Evolutionary conservation across 2,113 vertebrate species (phyloP), one percentile per base, ranked within the genome.

Genomic region (Cyphomyrus discorhynchus): DNA sequence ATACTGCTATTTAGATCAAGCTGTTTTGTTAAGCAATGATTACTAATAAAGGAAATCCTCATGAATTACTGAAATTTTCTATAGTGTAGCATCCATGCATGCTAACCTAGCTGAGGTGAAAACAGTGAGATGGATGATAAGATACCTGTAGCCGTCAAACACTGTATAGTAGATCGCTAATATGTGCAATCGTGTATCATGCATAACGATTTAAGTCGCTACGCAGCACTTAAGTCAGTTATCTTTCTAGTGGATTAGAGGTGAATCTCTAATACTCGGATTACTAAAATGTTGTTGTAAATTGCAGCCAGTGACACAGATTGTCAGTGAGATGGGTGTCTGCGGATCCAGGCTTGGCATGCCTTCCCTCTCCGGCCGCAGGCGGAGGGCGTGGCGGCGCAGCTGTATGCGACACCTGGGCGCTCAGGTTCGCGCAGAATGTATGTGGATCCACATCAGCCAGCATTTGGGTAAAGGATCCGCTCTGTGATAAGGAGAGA

Each of bases 351-450:
- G 21, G 77, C 8, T 24, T 7, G 15, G 42, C 77, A 42, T 39
- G 77, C 39, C 19, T 17, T 80, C 35, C 15, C 19, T 6, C 77
- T 45, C 24, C 9, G 87, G 17, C 53, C 19, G 24, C 56, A 46
- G 62, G 62, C 62, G n/a, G 62, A 0, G 58, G 87, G 87, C 56
- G 87, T 88, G 87, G 21, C 58, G 3, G 24, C 45, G 82, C 45
- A 47, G 82, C 82, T 84, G 39, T 84, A 21, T 31, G 53, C 9
- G 74, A 42, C 88, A 88, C 88, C 87, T 88, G 58, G 27, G 56
- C 39, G 52, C 17, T 3, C 42, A 58, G 58, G 87, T 58, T 46
- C 1, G 13, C 3, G 13, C 10, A 88, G n/a, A 70, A 45, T 88
- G 87, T 5, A 46, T 88, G 58, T 27, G 42, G 42, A 66, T n/a